Evolutionary conservation across 1,140 invertebrate genomes (phyloP), one percentile per base, ranked within the genome.

Genomic region (Drosophila varians): DNA sequence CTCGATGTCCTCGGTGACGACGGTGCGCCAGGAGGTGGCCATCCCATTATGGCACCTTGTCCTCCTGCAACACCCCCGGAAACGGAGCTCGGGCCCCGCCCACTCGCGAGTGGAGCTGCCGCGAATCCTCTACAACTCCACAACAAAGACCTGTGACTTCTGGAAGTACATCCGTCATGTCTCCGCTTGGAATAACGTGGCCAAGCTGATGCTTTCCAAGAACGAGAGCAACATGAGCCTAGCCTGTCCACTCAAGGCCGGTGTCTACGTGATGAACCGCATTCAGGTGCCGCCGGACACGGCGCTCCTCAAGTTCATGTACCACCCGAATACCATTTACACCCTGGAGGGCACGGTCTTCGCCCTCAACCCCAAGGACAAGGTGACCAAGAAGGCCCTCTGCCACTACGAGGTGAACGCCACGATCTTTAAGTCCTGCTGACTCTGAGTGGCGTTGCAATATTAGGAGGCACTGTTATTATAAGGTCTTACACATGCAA

Each of bases 211-310:
- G n/a, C 62, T 90, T 14, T 56, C 64, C 0, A 79, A 74, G 18
- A 74, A 61, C 0, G 73, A 68, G 19, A 77, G 82, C 48, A 90
- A 90, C 5, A 75, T 90, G 78, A 90, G 88, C 7, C 25, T 90
- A 2, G 74, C 56, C 5, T 90, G 88, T 19, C 88, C 88, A 0
- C 46, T 90, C 0, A 77, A 74, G n/a, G 14, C 25, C 4, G 88
- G 88, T 38, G 73, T 64, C 9, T 90, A 90, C 55, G 56, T 66
- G 9, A 75, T 90, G 79, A 84, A 86, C 16, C 51, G 74, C 12
- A 84, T 90, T 0, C 74, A 78, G 19, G 72, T 90, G 38, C 88
- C 88, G 8, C 78, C 82, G 11, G 88, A 90, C 42, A 88, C 79
- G 18, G 49, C 78, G 1, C 16, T 90, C 3, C 26, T 90, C 1